Conservation (phyloP, 2,113 vertebrate species). For the Scolopax mira region DNA sequence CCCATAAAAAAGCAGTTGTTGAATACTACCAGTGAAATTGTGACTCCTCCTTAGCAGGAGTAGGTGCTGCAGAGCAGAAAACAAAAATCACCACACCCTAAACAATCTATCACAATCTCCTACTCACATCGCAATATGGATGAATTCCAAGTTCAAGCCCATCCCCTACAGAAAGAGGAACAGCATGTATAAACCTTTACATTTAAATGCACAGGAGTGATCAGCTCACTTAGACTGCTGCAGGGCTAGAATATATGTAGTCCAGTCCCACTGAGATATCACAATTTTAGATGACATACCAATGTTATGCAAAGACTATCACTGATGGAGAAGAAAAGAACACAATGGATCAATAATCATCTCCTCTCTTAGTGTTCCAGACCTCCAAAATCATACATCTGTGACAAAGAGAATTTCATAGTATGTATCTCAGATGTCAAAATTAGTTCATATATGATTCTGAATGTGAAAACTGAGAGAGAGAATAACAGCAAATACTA, state of each 20-base stretch:
- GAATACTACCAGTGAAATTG: neutral
- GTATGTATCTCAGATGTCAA: neutral
- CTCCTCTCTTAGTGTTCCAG: neutral
- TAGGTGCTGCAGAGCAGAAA: neutral
- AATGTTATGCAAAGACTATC: neutral
- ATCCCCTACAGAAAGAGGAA: neutral
- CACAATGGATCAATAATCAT: neutral
- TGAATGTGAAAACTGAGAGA: neutral
- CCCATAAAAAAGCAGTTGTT: neutral
- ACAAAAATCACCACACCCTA: neutral
- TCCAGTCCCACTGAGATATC: neutral
- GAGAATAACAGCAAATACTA: neutral
- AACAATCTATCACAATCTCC: neutral
- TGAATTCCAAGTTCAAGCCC: neutral
- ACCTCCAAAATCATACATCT: neutral
- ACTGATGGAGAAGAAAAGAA: neutral
- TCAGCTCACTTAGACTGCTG: neutral
- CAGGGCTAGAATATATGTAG: neutral
- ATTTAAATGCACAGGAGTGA: neutral
- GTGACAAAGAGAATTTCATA: neutral
- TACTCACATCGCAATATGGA: neutral
- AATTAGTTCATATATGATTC: neutral
- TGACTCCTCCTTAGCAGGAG: neutral
- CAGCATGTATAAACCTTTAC: neutral
- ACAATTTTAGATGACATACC: neutral